Evolutionary conservation across 2,888 invertebrate species (phyloP).

Genomic region (Agonopterix arenella): DNA sequence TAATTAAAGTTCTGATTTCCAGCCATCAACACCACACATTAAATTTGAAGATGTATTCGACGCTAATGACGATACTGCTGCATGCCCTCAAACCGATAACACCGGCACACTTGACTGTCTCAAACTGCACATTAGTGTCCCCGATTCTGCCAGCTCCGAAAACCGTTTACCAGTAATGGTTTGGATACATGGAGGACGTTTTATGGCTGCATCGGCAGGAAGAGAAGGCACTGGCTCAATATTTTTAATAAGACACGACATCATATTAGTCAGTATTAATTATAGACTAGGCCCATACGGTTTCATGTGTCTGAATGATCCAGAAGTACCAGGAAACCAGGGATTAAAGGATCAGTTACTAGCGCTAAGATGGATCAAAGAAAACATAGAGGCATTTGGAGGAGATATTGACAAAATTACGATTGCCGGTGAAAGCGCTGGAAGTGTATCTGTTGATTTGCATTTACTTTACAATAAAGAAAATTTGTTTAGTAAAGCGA

Average conservation of each 20-base stretch:
- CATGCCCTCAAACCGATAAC: slow-evolving; percentile 33
- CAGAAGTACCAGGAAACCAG: slow-evolving; percentile 29
- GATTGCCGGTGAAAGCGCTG: slow-evolving; percentile 30
- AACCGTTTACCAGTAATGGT: slow-evolving; percentile 21
- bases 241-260: slow-evolving; percentile 23
- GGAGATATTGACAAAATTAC: slow-evolving; percentile 28
- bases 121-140: slow-evolving; percentile 18
- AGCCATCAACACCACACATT: too few relatives aligned
- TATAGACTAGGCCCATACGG: slow-evolving; percentile 33
- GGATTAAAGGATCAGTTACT: slow-evolving; percentile 30
- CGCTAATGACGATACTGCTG: slow-evolving; percentile 33
- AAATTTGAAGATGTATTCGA: slow-evolving; percentile 19
- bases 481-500: slow-evolving; percentile 24
- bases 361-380: slow-evolving; percentile 29
- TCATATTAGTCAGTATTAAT: slow-evolving; percentile 27
- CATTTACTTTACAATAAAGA: slow-evolving; percentile 22
- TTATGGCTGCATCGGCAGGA: slow-evolving; percentile 6
- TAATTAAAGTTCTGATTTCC: too few relatives aligned
- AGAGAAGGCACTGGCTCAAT: slow-evolving; percentile 15
- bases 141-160: slow-evolving; percentile 11
- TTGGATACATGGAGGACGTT: slow-evolving; percentile 19
- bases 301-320: slow-evolving; percentile 28
- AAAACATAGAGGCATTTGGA: slow-evolving; percentile 32
- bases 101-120: not conserved
- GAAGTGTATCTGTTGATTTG: slow-evolving; percentile 22